Conservation (phyloP, 2,113 vertebrate species). For the Jacana jacana region DNA sequence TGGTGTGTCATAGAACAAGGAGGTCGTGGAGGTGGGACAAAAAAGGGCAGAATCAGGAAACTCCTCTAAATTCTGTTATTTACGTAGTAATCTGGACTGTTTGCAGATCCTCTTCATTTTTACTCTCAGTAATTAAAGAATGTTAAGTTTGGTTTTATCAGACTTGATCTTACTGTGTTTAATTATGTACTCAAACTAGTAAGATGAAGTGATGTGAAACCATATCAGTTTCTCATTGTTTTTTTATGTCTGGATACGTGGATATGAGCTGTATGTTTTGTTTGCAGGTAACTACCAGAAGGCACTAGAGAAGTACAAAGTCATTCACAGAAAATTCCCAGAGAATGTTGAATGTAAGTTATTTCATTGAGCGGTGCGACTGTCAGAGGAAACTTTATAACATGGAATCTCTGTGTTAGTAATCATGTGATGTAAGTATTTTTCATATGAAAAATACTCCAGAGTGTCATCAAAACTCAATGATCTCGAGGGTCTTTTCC, state of each 20-base stretch:
- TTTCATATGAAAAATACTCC: not conserved
- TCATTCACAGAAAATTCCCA: slow-evolving; percentile 92
- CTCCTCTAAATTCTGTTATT: not conserved
- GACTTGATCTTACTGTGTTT: not conserved
- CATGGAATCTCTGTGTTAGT: not conserved
- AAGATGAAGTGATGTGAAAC: not conserved
- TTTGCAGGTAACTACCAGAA: slow-evolving; percentile 94
- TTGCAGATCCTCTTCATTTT: not conserved
- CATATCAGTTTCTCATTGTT: not conserved
- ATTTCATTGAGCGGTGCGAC: not conserved
- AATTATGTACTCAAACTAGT: not conserved
- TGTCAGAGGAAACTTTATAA: not conserved
- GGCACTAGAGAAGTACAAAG: slow-evolving; percentile 93
- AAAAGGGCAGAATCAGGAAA: not conserved
- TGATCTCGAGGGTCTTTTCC: no score
- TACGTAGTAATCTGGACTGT: not conserved
- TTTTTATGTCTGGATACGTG: not conserved
- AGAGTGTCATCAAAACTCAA: no score
- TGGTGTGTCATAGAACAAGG: not conserved
- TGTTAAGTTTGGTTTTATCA: not conserved
- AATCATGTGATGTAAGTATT: not conserved
- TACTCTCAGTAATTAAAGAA: not conserved
- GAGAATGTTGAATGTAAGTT: slow-evolving; percentile 95
- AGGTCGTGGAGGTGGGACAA: not conserved
- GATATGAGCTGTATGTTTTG: slow-evolving; percentile 4